These are phyloP conservation scores for Tetheella fluctuosa DNA, from an alignment of 2,888 invertebrate species.

Conservation along the genomic window DNA sequence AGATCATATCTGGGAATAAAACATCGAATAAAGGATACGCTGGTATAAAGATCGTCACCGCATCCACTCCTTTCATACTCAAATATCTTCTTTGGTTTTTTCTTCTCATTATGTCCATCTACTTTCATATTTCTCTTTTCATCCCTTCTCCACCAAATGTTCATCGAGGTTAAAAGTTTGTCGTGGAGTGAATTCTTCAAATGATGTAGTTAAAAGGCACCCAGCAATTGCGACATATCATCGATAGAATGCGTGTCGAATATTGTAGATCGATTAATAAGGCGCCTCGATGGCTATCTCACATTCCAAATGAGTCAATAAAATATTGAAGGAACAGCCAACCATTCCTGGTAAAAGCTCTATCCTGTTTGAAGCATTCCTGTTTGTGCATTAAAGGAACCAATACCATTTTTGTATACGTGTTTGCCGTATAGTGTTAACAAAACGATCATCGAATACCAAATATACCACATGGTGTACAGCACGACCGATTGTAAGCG, in stretches of 20 bases:
- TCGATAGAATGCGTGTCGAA: not conserved
- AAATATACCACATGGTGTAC: slow-evolving; percentile 21
- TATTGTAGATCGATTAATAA: not conserved
- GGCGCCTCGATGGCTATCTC: slow-evolving; percentile 2
- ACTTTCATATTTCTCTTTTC: too few relatives aligned
- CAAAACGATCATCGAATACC: slow-evolving; percentile 15
- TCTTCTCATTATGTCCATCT: too few relatives aligned
- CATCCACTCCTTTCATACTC: too few relatives aligned
- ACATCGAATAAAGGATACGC: too few relatives aligned
- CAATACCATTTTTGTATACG: slow-evolving; percentile 10
- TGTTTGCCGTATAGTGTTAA: slow-evolving; percentile 12
- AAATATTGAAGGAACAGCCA: not conserved
- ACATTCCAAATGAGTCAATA: slow-evolving; percentile 5
- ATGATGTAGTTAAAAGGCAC: too few relatives aligned
- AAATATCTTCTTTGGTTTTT: too few relatives aligned
- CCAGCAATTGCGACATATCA: not conserved
- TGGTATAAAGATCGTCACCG: too few relatives aligned
- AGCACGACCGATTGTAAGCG: slow-evolving; percentile 34
- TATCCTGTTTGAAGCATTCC: not conserved
- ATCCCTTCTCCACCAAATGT: too few relatives aligned
- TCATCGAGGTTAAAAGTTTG: too few relatives aligned
- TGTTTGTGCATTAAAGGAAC: not conserved
- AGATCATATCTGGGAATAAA: too few relatives aligned
- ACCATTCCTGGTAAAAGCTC: not conserved
- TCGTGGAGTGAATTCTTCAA: too few relatives aligned